Evolutionary conservation across 2,888 invertebrate species (phyloP).

Genomic region (Acleris sparsana): DNA sequence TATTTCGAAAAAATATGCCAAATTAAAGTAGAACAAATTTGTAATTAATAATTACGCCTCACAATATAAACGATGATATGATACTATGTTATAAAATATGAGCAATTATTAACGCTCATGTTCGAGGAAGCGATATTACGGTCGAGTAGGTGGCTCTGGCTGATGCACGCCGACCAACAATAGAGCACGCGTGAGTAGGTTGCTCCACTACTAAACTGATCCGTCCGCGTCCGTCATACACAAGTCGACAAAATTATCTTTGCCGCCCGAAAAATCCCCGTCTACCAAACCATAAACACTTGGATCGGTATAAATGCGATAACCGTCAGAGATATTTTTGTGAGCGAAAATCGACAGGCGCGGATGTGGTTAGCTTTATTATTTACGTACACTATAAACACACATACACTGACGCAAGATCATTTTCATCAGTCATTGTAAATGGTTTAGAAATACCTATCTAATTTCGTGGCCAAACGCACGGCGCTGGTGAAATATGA

Average conservation of each 20-base stretch:
- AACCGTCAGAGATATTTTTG: conserved; percentile 31
- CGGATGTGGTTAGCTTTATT: conserved; percentile 61
- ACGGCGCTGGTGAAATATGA: conserved; percentile 7
- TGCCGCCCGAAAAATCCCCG: conserved; percentile 19
- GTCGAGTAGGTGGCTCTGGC: conserved; percentile 12
- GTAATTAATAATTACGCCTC: no score
- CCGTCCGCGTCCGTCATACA: conserved; percentile 13
- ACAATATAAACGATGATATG: not conserved
- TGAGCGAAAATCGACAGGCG: conserved; percentile 43
- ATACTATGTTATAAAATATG: conserved; percentile 1
- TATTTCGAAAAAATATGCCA: no score
- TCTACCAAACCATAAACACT: conserved; percentile 27
- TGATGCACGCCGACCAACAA: conserved; percentile 21
- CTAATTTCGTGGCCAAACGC: conserved; percentile 13
- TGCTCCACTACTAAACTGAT: conserved; percentile 18
- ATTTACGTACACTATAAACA: conserved; percentile 46
- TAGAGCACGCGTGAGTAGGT: conserved; percentile 14
- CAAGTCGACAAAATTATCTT: conserved; percentile 21
- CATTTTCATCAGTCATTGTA: conserved; percentile 28
- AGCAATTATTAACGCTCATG: conserved; percentile 4
- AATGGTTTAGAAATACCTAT: conserved; percentile 27
- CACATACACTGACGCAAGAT: conserved; percentile 34
- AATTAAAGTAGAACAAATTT: no score
- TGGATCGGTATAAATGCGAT: conserved; percentile 19
- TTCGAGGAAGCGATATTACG: conserved; percentile 2